Evolutionary conservation across 2,113 vertebrate genomes (phyloP).

Genomic region (Asarcornis scutulata): DNA sequence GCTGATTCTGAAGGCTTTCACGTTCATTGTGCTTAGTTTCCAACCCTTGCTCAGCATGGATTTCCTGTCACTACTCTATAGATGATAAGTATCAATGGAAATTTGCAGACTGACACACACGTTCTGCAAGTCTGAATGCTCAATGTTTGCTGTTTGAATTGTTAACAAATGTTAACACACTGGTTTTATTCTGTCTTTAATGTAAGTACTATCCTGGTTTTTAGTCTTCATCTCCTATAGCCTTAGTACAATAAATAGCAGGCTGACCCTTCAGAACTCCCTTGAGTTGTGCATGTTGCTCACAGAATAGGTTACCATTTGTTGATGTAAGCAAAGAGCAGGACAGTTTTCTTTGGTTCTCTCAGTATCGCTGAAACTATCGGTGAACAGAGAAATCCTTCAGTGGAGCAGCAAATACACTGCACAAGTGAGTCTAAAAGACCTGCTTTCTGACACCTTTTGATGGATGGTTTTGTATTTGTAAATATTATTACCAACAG

Average conservation of each 20-base stretch:
- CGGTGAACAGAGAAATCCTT: background rate
- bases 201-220: background rate
- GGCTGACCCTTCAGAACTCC: background rate
- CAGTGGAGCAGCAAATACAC: background rate
- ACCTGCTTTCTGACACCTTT: background rate
- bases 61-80: background rate
- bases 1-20: background rate
- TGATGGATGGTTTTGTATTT: background rate
- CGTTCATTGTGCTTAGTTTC: background rate
- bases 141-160: background rate
- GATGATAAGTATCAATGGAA: background rate
- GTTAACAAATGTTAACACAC: background rate
- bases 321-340: background rate
- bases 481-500: background rate
- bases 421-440: background rate
- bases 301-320: background rate
- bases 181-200: background rate
- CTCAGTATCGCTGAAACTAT: background rate
- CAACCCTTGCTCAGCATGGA: background rate
- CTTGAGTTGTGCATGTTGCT: background rate
- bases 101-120: background rate
- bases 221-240: background rate
- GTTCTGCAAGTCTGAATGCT: background rate
- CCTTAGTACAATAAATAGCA: background rate
- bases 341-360: background rate